Base-by-base conservation (phyloP, 2,888 invertebrate genomes). In the Amiota communis region DNA sequence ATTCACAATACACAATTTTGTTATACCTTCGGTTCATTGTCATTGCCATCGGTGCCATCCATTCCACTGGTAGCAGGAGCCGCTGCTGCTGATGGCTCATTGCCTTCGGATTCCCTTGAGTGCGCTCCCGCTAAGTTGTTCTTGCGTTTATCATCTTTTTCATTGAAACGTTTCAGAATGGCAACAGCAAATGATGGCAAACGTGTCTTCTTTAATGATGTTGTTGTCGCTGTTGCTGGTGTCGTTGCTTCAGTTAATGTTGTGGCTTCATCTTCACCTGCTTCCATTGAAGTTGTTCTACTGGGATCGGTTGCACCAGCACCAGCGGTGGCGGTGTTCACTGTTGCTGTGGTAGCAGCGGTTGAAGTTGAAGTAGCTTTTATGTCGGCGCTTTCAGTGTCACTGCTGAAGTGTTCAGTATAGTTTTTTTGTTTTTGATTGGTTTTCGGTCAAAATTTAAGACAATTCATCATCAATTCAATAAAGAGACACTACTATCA, bases 301-400 rank as follows among this genome's bases (percentile, higher is more conserved):
- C 86, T 92, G 70, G 67, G 61, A 53, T 71, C 74, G 10, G 63
- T 63, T 9, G 23, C 63, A n/a, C 36, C 63, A 51, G 23, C 74
- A 47, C 57, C 73, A 49, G 74, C 73, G 56, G 74, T 78, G 59
- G 80, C 56, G 68, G 83, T 82, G 71, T 82, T 79, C 36, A 6
- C 36, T 64, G 87, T 84, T 73, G 86, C 81, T 72, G 86, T 84
- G 68, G 80, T 86, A 71, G 83, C 82, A 15, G 87, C 81, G 46
- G 88, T 87, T 61, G 87, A 87, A 72, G 84, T 88, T 73, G 88
- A 86, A 78, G 87, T 87, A 76, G 88, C 87, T 78, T 88, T 88
- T 76, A 91, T 90, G 78, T 92, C 93, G 72, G 93, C 92, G 86
- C 93, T 93, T 88, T 93, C 93, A 57, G 93, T 93, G 89, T 93